Evolutionary conservation across 2,113 vertebrate species (phyloP), one percentile per base, ranked within the genome.

Genomic region (Pluvialis apricaria): DNA sequence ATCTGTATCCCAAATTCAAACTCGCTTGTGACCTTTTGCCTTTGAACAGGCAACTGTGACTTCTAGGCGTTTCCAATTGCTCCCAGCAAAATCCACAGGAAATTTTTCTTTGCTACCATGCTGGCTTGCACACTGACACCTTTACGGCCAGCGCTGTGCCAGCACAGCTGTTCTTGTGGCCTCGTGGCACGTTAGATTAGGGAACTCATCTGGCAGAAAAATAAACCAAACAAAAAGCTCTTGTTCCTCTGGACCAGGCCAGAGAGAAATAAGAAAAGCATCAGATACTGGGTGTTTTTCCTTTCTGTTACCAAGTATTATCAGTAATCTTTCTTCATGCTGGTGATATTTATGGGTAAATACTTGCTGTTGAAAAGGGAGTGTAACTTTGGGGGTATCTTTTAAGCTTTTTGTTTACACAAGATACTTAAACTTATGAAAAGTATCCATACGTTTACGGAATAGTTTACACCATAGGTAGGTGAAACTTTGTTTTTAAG

Each of bases 131-230:
- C 12, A 4, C 34, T 3, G 28, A 15, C 38, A 32, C 83, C 70
- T 51, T 28, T 15, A 11, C 34, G 62, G 82, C 70, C 73, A 54
- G 61, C 0, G 0, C 32, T 73, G 64, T 90, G 65, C 75, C 57
- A 83, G 58, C 42, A 26, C 80, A 72, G 76, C 80, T 86, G 25
- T 36, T 54, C 26, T 62, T 1, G 2, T 44, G 76, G 28, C 60
- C 40, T 64, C 21, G 0, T 38, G 61, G 77, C 68, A 52, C 1
- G 0, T 61, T 47, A 45, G 22, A 26, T 24, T 15, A 19, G 78
- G 61, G 66, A 92, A 34, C 29, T 76, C 42, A 45, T 38, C 71
- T 82, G 61, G 31, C 62, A 80, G 66, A 49, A 92, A 68, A 55
- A 82, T 11, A 80, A 85, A 79, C 20, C 49, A 58, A 32, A n/a